phyloP scores from a whole-genome alignment of 2,113 vertebrate species.

The Guaruba guarouba region DNA sequence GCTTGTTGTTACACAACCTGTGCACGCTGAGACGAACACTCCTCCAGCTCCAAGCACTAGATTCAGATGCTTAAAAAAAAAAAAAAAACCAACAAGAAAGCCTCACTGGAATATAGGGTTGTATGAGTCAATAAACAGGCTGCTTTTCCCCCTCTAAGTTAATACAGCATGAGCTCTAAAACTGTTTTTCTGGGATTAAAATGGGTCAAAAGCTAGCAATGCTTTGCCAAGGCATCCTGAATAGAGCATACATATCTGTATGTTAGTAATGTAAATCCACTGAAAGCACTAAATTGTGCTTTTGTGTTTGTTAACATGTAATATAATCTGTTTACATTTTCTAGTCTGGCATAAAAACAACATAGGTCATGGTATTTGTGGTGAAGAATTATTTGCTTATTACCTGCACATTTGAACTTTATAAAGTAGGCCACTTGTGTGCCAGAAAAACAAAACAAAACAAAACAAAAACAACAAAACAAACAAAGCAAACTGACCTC shows the following conservation, averaged over 20 bases:
- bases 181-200: neutral
- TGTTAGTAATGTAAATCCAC: neutral
- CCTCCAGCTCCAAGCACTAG: neutral
- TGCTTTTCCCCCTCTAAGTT: neutral
- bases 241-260: neutral
- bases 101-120: neutral
- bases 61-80: neutral
- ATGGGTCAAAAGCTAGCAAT: neutral
- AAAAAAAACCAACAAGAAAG: neutral
- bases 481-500: neutral
- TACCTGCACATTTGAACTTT: constrained; percentile 20
- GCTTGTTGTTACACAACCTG: neutral
- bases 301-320: neutral
- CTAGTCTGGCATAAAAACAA: neutral
- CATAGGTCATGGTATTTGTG: neutral
- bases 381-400: neutral
- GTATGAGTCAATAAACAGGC: neutral
- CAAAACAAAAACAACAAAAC: neutral
- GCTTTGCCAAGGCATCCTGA: neutral
- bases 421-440: neutral
- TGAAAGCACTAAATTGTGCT: neutral
- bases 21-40: neutral
- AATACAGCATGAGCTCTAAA: neutral
- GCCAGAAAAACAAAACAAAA: neutral
- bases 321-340: neutral